Evolutionary conservation across 2,113 vertebrate species (phyloP).

Genomic region (Actenoides lindsayi): DNA sequence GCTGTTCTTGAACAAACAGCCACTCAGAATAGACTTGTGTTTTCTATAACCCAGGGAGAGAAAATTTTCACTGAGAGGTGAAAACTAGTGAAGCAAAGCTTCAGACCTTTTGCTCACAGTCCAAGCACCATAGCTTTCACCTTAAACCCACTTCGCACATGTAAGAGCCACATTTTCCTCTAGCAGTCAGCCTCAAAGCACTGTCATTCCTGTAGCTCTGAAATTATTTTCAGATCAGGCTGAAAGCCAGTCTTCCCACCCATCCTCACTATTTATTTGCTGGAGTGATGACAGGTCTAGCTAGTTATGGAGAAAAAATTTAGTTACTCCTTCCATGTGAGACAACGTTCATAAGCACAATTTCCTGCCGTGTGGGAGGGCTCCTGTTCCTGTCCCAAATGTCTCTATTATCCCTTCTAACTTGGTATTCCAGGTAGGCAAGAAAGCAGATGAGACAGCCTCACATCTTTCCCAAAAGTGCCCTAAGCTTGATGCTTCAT

Average conservation of each 20-base stretch:
- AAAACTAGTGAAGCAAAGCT: neutral
- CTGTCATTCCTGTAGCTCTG: neutral
- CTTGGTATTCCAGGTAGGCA: neutral
- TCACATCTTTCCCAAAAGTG: neutral
- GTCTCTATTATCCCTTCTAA: neutral
- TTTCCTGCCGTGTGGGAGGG: neutral
- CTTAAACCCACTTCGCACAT: neutral
- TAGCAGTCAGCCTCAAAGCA: neutral
- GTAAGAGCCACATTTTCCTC: neutral
- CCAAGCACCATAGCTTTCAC: neutral
- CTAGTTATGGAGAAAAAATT: neutral
- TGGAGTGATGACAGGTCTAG: neutral
- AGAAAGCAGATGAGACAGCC: neutral
- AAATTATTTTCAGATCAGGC: constrained; percentile 10
- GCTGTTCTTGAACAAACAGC: neutral
- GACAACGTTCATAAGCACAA: neutral
- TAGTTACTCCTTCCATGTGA: neutral
- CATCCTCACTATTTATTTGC: constrained; percentile 7
- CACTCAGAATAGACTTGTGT: neutral
- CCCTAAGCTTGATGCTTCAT: neutral
- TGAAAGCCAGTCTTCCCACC: constrained; percentile 3
- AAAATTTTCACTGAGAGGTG: neutral
- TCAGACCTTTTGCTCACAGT: neutral
- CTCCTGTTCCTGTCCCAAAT: neutral
- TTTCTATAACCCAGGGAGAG: neutral